These are phyloP conservation scores for Nebria ingens DNA, from an alignment of 1,140 invertebrate genomes.

Conservation along the genomic window DNA sequence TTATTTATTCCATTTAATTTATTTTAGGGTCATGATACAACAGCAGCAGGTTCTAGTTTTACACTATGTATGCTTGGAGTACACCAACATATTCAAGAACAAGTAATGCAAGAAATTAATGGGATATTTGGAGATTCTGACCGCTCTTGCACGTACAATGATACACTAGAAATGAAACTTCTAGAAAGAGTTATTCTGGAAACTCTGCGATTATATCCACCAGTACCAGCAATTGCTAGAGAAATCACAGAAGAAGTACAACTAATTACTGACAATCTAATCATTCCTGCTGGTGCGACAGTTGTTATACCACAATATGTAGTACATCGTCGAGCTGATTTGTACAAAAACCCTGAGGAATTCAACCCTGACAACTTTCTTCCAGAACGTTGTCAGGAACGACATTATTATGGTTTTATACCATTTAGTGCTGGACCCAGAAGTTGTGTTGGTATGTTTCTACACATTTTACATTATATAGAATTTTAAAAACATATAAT, in stretches of 20 bases:
- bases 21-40: slow-evolving; percentile 78
- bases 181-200: slow-evolving; percentile 53
- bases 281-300: slow-evolving; percentile 53
- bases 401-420: slow-evolving; percentile 72
- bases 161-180: slow-evolving; percentile 50
- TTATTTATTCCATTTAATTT: background rate
- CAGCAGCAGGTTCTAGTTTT: slow-evolving; percentile 75
- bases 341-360: slow-evolving; percentile 65
- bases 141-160: slow-evolving; percentile 23
- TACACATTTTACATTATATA: no score
- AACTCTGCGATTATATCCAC: slow-evolving; percentile 48
- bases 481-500: no score
- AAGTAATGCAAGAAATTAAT: slow-evolving; percentile 19
- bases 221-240: slow-evolving; percentile 52
- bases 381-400: slow-evolving; percentile 57
- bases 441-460: slow-evolving; percentile 54
- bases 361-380: slow-evolving; percentile 85
- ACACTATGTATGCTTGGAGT: slow-evolving; percentile 71
- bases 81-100: slow-evolving; percentile 46
- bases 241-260: slow-evolving; percentile 44
- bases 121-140: slow-evolving; percentile 19
- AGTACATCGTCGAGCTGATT: slow-evolving; percentile 60
- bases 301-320: slow-evolving; percentile 39
- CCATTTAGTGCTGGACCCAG: slow-evolving; percentile 79
- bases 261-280: slow-evolving; percentile 40